These are phyloP conservation scores for Samia ricini DNA, from an alignment of 1,140 invertebrate species.

Conservation along the genomic window DNA sequence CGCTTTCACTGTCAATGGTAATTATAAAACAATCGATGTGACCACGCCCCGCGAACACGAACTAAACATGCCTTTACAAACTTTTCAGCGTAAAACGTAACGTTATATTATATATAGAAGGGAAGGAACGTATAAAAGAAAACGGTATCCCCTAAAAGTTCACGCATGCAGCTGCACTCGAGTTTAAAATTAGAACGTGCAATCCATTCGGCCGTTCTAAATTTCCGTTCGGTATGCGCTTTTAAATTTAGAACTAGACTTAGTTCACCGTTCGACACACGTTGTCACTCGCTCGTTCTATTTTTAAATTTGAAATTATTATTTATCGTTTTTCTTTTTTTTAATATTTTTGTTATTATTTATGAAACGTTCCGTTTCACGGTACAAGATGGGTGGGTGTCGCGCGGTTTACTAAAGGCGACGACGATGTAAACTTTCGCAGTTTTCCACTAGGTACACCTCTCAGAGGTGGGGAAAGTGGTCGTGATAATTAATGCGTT, in stretches of 20 bases:
- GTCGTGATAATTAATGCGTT: constrained; percentile 51
- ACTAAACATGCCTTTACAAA: neutral
- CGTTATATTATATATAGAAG: constrained; percentile 13
- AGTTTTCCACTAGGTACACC: constrained; percentile 57
- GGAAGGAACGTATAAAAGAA: too few relatives aligned
- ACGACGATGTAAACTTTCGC: constrained; percentile 49
- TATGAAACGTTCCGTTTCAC: constrained; percentile 11
- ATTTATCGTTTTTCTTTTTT: constrained; percentile 3
- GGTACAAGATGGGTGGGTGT: constrained; percentile 10
- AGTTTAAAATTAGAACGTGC: constrained; percentile 52
- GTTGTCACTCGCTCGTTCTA: constrained; percentile 59
- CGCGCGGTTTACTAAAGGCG: constrained; percentile 26
- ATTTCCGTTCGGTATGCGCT: constrained; percentile 60
- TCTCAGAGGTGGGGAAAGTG: constrained; percentile 54
- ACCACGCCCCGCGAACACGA: constrained; percentile 27
- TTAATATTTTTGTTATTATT: too few relatives aligned
- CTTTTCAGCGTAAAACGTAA: constrained; percentile 15
- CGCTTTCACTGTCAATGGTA: constrained; percentile 48
- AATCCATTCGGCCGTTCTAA: constrained; percentile 65
- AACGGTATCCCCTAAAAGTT: constrained; percentile 56
- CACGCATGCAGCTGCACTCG: constrained; percentile 57
- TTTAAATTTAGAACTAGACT: constrained; percentile 66
- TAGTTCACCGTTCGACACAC: constrained; percentile 66
- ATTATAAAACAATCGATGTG: constrained; percentile 29
- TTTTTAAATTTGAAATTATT: constrained; percentile 35